A percentile compares a stretch with the other conserved stretches of the same genome.
Evolutionary conservation across 2,888 invertebrate species (phyloP).

Genomic region (Mycalesis mineus): DNA sequence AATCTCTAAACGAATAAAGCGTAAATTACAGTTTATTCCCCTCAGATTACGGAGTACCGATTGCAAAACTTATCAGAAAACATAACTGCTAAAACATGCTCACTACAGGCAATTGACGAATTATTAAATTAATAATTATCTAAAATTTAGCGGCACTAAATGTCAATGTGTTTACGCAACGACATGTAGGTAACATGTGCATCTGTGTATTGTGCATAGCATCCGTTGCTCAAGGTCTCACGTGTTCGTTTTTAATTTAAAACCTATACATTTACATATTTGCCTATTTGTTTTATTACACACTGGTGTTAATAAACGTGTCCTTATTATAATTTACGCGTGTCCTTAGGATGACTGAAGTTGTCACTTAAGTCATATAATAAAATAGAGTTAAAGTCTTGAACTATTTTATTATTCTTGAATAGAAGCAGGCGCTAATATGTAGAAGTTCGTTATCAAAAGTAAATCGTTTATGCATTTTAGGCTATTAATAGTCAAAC

Average conservation of each 20-base stretch:
- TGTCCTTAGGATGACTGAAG: not conserved
- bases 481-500: too few relatives aligned
- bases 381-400: too few relatives aligned
- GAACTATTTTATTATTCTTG: too few relatives aligned
- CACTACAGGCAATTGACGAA: not conserved
- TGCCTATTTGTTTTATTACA: conserved; percentile 11
- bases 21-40: too few relatives aligned
- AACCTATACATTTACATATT: conserved; percentile 11
- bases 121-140: not conserved
- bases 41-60: too few relatives aligned
- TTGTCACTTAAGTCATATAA: not conserved
- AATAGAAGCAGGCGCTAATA: too few relatives aligned
- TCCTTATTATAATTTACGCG: conserved; percentile 3
- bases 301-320: conserved; percentile 14
- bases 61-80: too few relatives aligned
- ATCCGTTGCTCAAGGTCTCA: conserved; percentile 20
- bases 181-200: conserved; percentile 7
- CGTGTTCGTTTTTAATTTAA: conserved; percentile 15
- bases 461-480: too few relatives aligned
- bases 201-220: conserved; percentile 13
- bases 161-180: not conserved
- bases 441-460: too few relatives aligned
- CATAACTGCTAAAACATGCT: too few relatives aligned
- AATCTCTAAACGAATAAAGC: too few relatives aligned
- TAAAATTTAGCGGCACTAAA: conserved; percentile 10